Evolutionary conservation across 2,113 vertebrate genomes (phyloP).

Genomic region (Todiramphus saurophagus): DNA sequence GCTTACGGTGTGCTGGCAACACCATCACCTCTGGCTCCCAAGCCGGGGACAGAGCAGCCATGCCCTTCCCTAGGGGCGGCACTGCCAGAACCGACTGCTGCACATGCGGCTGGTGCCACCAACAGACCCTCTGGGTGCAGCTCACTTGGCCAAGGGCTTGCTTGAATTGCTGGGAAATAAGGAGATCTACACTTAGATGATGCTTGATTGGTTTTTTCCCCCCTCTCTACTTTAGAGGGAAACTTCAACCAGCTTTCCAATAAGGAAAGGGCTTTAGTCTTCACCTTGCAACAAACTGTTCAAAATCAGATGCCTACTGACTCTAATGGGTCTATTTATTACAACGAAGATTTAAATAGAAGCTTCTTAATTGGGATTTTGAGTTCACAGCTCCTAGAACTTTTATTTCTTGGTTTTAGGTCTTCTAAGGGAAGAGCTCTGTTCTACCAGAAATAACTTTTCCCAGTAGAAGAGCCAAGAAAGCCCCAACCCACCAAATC

Average conservation of each 20-base stretch:
- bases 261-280: neutral
- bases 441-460: neutral
- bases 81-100: neutral
- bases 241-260: neutral
- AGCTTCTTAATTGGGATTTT: neutral
- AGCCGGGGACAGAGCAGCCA: rapidly evolving
- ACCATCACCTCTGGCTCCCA: neutral
- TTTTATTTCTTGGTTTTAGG: neutral
- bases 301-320: neutral
- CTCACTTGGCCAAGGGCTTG: neutral
- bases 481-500: neutral
- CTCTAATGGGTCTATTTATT: neutral
- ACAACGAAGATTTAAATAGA: neutral
- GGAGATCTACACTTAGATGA: neutral
- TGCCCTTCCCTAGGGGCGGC: neutral
- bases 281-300: neutral
- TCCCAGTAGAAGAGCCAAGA: neutral
- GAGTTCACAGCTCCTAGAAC: neutral
- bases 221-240: neutral
- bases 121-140: neutral
- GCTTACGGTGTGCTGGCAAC: rapidly evolving
- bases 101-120: rapidly evolving
- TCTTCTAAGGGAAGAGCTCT: neutral
- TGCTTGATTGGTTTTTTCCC: neutral
- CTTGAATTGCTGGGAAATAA: neutral